These are phyloP conservation scores for Bombus cullumanus DNA, from an alignment of 1,140 invertebrate species.

Conservation along the genomic window DNA sequence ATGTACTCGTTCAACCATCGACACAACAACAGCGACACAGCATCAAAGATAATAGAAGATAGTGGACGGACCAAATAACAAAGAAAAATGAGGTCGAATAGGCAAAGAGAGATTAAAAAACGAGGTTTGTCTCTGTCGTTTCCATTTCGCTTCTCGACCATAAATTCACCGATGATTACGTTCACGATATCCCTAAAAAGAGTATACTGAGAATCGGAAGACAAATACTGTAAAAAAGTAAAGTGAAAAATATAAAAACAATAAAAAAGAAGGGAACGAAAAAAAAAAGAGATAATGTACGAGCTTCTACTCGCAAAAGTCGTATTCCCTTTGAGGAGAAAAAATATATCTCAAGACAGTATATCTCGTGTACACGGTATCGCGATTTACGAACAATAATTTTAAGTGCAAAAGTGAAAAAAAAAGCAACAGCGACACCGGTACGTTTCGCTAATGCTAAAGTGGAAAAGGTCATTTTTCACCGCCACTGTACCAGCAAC, in stretches of 20 bases:
- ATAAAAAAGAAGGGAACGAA: too few species aligned
- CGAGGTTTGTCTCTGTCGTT: background rate
- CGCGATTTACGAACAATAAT: slow-evolving; percentile 11
- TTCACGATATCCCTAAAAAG: background rate
- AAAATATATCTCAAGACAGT: background rate
- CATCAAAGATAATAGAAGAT: slow-evolving; percentile 40
- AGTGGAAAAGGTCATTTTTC: slow-evolving; percentile 32
- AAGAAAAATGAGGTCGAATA: slow-evolving; percentile 22
- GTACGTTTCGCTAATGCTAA: background rate
- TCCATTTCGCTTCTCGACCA: background rate
- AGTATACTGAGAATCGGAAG: background rate
- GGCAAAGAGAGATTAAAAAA: background rate
- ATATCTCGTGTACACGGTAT: background rate
- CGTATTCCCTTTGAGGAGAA: background rate
- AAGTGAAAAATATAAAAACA: background rate
- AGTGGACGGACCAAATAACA: slow-evolving; percentile 40
- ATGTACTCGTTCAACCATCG: slow-evolving; percentile 50
- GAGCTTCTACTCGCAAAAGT: background rate
- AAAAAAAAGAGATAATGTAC: background rate
- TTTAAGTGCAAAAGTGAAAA: background rate
- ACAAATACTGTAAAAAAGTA: too few species aligned
- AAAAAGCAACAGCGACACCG: background rate
- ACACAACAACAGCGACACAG: slow-evolving; percentile 57
- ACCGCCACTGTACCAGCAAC: slow-evolving; percentile 5
- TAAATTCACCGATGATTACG: background rate